phyloP scores from a whole-genome alignment of 1,140 invertebrate species.

The Drosophila ironensis region DNA sequence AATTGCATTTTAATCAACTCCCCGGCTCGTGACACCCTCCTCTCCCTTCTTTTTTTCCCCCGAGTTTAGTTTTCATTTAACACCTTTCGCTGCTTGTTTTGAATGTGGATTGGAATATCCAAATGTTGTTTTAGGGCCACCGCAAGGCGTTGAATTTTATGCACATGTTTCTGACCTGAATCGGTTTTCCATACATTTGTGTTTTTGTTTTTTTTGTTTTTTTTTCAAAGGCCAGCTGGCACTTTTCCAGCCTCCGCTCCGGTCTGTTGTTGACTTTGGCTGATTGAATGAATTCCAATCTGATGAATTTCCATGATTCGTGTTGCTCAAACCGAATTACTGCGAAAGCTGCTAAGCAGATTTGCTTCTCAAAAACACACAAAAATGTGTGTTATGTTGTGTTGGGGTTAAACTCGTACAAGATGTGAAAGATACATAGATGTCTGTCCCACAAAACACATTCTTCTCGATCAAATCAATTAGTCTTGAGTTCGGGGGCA shows the following conservation, averaged over 20 bases:
- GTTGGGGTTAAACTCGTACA: not conserved
- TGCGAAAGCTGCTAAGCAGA: slow-evolving; percentile 41
- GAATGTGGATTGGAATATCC: slow-evolving; percentile 16
- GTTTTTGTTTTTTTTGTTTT: no score
- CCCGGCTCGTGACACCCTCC: slow-evolving; percentile 20
- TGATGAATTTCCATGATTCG: slow-evolving; percentile 38
- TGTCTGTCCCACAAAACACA: no score
- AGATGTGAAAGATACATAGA: no score
- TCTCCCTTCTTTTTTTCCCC: not conserved
- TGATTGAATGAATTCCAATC: slow-evolving; percentile 45
- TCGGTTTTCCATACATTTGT: slow-evolving; percentile 1
- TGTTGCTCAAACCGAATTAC: slow-evolving; percentile 47
- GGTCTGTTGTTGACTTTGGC: slow-evolving; percentile 72
- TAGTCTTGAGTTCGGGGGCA: not conserved
- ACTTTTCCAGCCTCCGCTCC: slow-evolving; percentile 24
- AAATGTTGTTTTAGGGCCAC: slow-evolving; percentile 71
- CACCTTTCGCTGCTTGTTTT: slow-evolving; percentile 55
- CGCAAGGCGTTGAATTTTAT: slow-evolving; percentile 30
- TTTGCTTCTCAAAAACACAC: slow-evolving; percentile 16
- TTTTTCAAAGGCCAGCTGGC: slow-evolving; percentile 47
- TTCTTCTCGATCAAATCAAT: not conserved
- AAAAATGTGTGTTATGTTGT: not conserved
- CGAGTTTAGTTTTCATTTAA: slow-evolving; percentile 71
- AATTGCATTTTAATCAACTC: slow-evolving; percentile 78
- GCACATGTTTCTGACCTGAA: slow-evolving; percentile 4